phyloP scores from a whole-genome alignment of 92 coral and sea anemone genomes.

The Phymanthus crucifer region DNA sequence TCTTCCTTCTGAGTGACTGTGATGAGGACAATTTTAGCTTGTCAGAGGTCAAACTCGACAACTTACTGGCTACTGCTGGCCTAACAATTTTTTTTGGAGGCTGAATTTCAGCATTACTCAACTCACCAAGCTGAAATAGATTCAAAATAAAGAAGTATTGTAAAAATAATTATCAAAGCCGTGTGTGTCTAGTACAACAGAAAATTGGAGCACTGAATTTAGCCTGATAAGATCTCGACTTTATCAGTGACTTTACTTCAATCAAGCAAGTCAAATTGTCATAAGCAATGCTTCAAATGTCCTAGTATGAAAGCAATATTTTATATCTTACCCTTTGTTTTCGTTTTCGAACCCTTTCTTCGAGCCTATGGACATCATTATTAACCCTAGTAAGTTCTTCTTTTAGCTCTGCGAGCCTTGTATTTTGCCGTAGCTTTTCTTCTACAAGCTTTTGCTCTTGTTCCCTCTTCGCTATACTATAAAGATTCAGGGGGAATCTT shows the following conservation, averaged over 20 bases:
- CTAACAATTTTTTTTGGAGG: neutral
- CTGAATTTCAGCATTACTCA: too few species aligned
- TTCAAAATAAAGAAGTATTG: too few species aligned
- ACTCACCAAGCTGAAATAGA: too few species aligned
- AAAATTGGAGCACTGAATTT: neutral
- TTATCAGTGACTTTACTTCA: neutral
- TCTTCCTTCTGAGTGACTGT: slow-evolving; percentile 43
- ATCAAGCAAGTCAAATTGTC: neutral
- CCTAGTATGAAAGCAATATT: neutral
- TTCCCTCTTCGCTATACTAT: slow-evolving; percentile 20
- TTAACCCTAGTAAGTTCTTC: slow-evolving; percentile 29
- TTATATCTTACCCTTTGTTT: slow-evolving; percentile 25
- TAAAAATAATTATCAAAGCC: too few species aligned
- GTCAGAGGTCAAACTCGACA: slow-evolving; percentile 5
- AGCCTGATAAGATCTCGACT: neutral
- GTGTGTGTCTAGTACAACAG: too few species aligned
- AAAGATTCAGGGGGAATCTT: slow-evolving; percentile 30
- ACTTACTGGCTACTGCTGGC: slow-evolving; percentile 1
- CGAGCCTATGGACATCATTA: slow-evolving; percentile 25
- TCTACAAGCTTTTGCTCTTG: slow-evolving; percentile 16
- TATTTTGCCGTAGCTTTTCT: slow-evolving; percentile 29
- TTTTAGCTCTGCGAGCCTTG: slow-evolving; percentile 28
- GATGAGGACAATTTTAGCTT: slow-evolving; percentile 33
- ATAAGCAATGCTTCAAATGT: neutral
- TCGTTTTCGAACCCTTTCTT: slow-evolving; percentile 27